Evolutionary conservation across 2,888 invertebrate genomes (phyloP).

Genomic region (Brenthis daphne): DNA sequence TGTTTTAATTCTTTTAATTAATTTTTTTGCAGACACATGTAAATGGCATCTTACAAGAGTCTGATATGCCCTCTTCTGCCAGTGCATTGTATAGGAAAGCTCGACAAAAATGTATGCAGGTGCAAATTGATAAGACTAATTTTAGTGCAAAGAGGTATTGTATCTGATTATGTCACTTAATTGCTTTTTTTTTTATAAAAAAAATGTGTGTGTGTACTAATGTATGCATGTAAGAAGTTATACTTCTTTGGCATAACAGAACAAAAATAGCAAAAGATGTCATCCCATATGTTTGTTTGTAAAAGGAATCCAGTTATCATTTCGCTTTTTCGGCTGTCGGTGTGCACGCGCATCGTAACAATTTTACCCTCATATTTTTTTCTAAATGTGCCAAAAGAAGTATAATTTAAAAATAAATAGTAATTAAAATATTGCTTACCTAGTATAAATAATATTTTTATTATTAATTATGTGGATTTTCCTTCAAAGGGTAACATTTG

Average conservation of each 20-base stretch:
- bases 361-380: no score
- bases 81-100: constrained; percentile 69
- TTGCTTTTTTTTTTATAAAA: not conserved
- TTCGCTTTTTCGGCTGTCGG: no score
- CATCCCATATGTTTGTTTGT: no score
- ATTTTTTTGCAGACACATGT: constrained; percentile 67
- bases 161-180: no score
- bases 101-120: constrained; percentile 67
- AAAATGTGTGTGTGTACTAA: not conserved
- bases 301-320: no score
- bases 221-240: not conserved
- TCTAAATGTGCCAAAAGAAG: no score
- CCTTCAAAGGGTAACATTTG: constrained; percentile 69
- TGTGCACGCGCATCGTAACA: no score
- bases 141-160: constrained; percentile 72
- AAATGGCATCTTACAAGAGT: constrained; percentile 76
- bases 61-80: constrained; percentile 76
- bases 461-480: not conserved
- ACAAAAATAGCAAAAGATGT: no score
- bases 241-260: no score
- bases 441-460: no score
- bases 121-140: constrained; percentile 76
- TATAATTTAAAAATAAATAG: no score
- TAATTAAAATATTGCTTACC: no score
- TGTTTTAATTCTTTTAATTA: not conserved